Evolutionary conservation across 92 coral and sea anemone species (phyloP).

Genomic region (Epizoanthus stellaris): DNA sequence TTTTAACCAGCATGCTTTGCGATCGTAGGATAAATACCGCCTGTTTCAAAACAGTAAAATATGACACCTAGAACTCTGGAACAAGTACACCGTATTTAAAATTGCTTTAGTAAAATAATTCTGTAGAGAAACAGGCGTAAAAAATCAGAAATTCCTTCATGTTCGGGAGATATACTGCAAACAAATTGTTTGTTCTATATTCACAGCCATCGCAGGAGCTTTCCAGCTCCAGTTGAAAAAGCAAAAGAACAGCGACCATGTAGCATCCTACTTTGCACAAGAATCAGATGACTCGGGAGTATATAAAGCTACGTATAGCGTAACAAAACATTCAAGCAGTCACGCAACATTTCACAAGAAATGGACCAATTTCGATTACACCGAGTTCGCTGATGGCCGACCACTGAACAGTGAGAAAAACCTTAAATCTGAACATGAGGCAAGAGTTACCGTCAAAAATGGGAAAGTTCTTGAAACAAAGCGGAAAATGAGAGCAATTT

Average conservation of each 20-base stretch:
- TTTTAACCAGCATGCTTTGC: too few species aligned
- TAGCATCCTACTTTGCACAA: conserved; percentile 22
- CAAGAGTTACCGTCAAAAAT: conserved; percentile 53
- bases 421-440: conserved; percentile 60
- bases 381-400: conserved; percentile 75
- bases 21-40: too few species aligned
- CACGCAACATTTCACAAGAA: conserved; percentile 65
- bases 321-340: conserved; percentile 56
- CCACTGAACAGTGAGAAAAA: conserved; percentile 74
- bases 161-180: too few species aligned
- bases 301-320: conserved; percentile 66
- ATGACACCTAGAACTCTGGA: too few species aligned
- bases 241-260: not conserved
- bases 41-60: too few species aligned
- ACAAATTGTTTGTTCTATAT: too few species aligned
- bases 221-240: conserved; percentile 57
- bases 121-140: too few species aligned
- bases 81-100: too few species aligned
- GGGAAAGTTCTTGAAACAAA: conserved; percentile 58
- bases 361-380: conserved; percentile 85
- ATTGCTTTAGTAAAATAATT: too few species aligned
- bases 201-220: conserved; percentile 62
- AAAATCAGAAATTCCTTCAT: too few species aligned
- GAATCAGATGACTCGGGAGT: conserved; percentile 89
- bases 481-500: conserved; percentile 46